Evolutionary conservation across 2,797 vertebrate species (phyloP).

Genomic region (Spinibarbus caldwelli): DNA sequence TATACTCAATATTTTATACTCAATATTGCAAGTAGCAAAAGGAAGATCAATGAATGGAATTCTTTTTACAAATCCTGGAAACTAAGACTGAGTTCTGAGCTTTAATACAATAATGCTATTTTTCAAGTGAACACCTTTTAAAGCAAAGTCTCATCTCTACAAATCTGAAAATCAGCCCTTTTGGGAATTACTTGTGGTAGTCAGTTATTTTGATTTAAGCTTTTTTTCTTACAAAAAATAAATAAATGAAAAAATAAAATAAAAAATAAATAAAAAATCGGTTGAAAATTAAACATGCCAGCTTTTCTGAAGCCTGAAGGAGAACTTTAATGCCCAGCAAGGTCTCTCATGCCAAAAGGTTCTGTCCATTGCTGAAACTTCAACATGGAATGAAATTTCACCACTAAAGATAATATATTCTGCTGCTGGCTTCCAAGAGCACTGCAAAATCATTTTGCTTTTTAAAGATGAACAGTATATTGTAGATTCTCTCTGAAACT

Average conservation of each 20-base stretch:
- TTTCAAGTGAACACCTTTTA: background rate
- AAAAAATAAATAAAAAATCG: too few relatives aligned
- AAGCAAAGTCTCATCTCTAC: background rate
- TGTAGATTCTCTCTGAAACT: constrained; percentile 24
- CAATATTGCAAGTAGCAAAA: background rate
- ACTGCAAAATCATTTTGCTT: background rate
- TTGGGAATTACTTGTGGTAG: background rate
- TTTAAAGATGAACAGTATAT: background rate
- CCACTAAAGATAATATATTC: background rate
- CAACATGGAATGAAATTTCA: background rate
- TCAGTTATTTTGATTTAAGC: too few relatives aligned
- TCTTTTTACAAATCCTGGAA: background rate
- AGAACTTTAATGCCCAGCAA: background rate
- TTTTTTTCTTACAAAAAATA: too few relatives aligned
- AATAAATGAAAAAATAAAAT: too few relatives aligned
- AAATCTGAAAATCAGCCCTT: background rate
- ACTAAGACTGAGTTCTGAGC: background rate
- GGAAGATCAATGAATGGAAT: background rate
- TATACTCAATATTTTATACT: background rate
- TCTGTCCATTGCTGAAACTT: background rate
- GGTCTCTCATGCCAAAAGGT: background rate
- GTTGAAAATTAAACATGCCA: background rate
- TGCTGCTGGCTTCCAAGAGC: background rate
- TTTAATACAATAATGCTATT: background rate
- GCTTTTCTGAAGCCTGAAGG: background rate